Evolutionary conservation across 2,113 vertebrate genomes (phyloP).

Genomic region (Theristicus caerulescens): DNA sequence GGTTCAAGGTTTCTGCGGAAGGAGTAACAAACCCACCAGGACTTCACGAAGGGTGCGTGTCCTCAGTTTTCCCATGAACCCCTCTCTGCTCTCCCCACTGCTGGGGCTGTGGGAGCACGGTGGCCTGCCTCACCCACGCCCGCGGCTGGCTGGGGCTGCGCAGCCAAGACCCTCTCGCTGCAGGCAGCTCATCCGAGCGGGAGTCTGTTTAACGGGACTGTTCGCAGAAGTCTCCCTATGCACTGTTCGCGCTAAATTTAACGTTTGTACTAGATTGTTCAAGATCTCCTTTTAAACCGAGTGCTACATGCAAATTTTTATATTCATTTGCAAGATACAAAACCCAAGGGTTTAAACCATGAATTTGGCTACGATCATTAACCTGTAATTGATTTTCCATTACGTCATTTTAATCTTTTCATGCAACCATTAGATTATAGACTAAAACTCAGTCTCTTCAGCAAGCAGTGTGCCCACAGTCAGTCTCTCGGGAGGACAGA

Average conservation of each 20-base stretch:
- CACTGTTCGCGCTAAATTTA: not conserved
- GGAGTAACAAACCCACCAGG: not conserved
- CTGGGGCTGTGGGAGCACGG: not conserved
- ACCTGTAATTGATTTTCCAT: not conserved
- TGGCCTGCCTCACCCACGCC: not conserved
- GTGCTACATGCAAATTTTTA: not conserved
- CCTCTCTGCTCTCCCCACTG: not conserved
- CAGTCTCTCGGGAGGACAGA: accelerated
- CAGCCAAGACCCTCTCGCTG: not conserved
- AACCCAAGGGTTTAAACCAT: not conserved
- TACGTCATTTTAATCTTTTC: not conserved
- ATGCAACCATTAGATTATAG: accelerated
- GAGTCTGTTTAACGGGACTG: not conserved
- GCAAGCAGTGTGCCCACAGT: not conserved
- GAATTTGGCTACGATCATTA: not conserved
- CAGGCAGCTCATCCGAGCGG: not conserved
- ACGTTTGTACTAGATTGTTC: not conserved
- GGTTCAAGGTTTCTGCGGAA: not conserved
- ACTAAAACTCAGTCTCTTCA: not conserved
- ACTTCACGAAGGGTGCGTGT: not conserved
- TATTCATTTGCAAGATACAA: not conserved
- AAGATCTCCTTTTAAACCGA: not conserved
- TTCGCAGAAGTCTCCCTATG: not conserved
- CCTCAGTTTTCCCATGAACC: not conserved
- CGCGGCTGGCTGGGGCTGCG: not conserved